These are phyloP conservation scores for Neoseiulus cucumeris DNA, from an alignment of 1,140 invertebrate species.

Conservation along the genomic window DNA sequence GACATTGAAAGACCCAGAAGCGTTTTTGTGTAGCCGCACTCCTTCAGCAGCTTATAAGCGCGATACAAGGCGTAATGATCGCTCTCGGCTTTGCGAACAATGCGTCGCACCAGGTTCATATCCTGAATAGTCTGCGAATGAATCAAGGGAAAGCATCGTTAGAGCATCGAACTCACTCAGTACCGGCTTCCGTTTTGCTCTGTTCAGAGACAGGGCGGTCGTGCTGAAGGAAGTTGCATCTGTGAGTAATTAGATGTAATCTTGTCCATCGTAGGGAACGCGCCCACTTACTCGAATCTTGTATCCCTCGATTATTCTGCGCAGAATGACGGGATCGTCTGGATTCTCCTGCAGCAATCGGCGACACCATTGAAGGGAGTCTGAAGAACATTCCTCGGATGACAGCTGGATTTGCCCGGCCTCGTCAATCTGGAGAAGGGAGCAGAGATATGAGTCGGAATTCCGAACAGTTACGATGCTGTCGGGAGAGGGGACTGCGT, in stretches of 20 bases:
- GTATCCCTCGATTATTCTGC: constrained; percentile 4
- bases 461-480: no score
- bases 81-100: constrained; percentile 6
- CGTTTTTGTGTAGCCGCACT: constrained; percentile 6
- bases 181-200: no score
- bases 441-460: no score
- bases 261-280: no score
- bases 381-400: not conserved
- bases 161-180: no score
- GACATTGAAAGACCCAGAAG: not conserved
- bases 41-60: constrained; percentile 1
- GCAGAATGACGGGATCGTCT: not conserved
- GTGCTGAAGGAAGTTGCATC: no score
- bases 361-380: constrained; percentile 2
- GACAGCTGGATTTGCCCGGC: not conserved
- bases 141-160: no score
- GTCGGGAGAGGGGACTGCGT: no score
- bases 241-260: no score
- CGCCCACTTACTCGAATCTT: not conserved
- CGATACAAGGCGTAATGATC: constrained; percentile 1
- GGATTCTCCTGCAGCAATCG: not conserved
- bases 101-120: constrained; percentile 5
- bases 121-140: constrained; percentile 5
- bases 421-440: not conserved
- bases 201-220: no score